Conservation (phyloP, 2,113 vertebrate species). For the Procapra przewalskii region DNA sequence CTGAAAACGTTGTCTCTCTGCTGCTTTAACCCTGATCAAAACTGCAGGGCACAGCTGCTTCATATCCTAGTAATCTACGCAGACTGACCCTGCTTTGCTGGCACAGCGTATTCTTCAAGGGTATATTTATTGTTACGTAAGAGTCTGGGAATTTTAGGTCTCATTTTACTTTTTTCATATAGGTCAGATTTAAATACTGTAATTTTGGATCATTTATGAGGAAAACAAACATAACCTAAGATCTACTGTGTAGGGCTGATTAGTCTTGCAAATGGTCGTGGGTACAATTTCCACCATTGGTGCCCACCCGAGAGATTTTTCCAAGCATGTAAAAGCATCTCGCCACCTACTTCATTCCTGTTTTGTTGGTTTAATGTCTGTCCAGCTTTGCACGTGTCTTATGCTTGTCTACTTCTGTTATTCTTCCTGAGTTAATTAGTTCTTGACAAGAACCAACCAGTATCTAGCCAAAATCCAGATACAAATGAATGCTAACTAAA, state of each 20-base stretch:
- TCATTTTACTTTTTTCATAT: conserved; percentile 54
- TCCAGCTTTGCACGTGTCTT: not conserved
- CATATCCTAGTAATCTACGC: not conserved
- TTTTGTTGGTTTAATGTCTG: not conserved
- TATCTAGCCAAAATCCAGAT: not conserved
- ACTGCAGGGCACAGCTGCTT: conserved; percentile 22
- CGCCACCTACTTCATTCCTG: not conserved
- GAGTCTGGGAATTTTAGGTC: conserved; percentile 61
- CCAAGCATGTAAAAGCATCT: not conserved
- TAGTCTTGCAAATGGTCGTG: not conserved
- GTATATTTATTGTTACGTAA: conserved; percentile 62
- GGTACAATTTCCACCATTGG: not conserved
- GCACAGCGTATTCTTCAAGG: conserved; percentile 20
- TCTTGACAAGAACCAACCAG: not conserved
- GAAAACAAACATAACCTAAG: conserved; percentile 17
- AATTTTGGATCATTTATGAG: conserved; percentile 52
- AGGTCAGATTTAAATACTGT: conserved; percentile 57
- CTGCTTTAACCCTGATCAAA: not conserved
- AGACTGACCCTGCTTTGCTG: not conserved
- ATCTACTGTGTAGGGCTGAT: not conserved
- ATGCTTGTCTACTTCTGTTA: not conserved
- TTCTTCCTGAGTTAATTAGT: not conserved
- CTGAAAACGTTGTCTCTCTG: not conserved
- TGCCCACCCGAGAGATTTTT: not conserved
- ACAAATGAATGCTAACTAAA: not conserved